Conservation (phyloP, 2,113 vertebrate species). For the Sylvilagus bachmani region DNA sequence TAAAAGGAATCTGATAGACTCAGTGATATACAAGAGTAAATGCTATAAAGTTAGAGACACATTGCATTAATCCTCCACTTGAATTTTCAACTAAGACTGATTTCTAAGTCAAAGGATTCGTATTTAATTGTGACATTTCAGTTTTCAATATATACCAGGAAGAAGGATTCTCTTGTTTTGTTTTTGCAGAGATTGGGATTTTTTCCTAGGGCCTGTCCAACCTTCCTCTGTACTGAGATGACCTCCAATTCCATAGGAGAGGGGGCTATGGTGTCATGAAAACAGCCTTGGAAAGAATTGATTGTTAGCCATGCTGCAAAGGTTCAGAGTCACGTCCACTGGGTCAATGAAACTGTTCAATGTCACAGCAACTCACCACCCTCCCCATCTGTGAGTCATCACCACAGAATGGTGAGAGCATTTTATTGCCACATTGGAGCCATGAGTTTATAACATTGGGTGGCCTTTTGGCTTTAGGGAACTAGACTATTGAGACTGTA, state of each 20-base stretch:
- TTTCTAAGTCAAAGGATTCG: conserved; percentile 15
- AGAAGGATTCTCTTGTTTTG: neutral
- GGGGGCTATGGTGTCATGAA: neutral
- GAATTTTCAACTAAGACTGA: conserved; percentile 49
- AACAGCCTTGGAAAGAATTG: conserved; percentile 6
- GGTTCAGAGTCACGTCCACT: neutral
- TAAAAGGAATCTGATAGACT: conserved; percentile 25
- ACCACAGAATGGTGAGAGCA: neutral
- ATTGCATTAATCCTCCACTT: conserved; percentile 4
- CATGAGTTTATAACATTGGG: neutral
- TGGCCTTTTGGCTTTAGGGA: neutral
- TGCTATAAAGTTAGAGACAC: neutral
- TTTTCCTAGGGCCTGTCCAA: neutral
- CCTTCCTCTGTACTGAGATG: neutral
- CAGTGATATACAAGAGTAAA: neutral
- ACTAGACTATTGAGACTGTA: neutral
- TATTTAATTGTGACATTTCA: neutral
- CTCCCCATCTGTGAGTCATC: neutral
- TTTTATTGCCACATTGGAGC: neutral
- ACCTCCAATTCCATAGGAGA: neutral
- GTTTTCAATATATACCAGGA: conserved; percentile 1
- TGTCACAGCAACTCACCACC: neutral
- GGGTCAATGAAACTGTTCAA: neutral
- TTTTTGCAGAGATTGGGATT: neutral
- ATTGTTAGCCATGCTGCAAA: neutral